phyloP scores from a whole-genome alignment of 2,113 vertebrate species.

The Potamarius usumacintae region DNA sequence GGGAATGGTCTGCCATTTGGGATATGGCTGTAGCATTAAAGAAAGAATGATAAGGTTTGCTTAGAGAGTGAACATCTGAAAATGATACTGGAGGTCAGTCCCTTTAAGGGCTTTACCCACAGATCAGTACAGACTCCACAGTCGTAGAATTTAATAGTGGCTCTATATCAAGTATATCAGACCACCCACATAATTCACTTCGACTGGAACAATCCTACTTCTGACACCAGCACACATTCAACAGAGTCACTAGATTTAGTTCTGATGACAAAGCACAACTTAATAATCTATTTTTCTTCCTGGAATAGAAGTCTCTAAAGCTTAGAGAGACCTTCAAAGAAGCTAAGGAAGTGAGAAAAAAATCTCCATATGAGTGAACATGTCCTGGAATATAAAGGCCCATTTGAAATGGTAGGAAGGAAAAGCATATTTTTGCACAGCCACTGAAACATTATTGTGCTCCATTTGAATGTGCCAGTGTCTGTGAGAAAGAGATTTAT shows the following conservation, averaged over 20 bases:
- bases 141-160: not conserved
- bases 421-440: constrained; percentile 9
- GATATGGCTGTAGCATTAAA: constrained; percentile 19
- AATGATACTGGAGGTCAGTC: constrained; percentile 22
- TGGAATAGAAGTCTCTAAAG: not conserved
- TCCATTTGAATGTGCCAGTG: not conserved
- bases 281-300: constrained; percentile 9
- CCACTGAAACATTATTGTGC: not conserved
- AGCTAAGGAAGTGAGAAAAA: not conserved
- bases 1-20: constrained; percentile 26
- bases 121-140: constrained; percentile 4
- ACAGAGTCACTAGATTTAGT: not conserved
- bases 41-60: not conserved
- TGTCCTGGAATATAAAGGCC: constrained; percentile 8
- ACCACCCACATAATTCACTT: constrained; percentile 25
- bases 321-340: constrained; percentile 17
- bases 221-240: not conserved
- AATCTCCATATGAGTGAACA: constrained; percentile 20
- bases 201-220: not conserved
- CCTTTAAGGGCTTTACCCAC: not conserved
- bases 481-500: constrained; percentile 2
- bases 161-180: not conserved
- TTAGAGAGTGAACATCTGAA: constrained; percentile 10
- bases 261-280: constrained; percentile 31
- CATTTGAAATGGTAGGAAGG: constrained; percentile 5